Conservation (phyloP, 1,140 invertebrate genomes). For the Condylostylus longicornis region DNA sequence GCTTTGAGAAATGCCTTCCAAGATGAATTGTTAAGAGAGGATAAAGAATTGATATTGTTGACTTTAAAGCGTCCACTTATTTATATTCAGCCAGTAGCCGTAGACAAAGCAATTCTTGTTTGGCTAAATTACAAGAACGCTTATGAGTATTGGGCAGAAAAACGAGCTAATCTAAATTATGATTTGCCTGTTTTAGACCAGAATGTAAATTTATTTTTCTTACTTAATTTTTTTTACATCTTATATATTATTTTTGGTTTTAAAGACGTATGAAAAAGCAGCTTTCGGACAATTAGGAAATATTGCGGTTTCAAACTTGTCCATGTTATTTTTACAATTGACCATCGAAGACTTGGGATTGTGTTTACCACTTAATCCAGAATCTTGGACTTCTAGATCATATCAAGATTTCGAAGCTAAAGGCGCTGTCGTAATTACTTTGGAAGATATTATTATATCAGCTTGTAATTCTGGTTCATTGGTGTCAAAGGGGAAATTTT, state of each 20-base stretch:
- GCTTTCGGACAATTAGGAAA: constrained; percentile 62
- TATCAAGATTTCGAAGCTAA: constrained; percentile 64
- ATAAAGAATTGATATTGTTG: constrained; percentile 88
- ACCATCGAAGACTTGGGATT: constrained; percentile 96
- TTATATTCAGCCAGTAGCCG: constrained; percentile 87
- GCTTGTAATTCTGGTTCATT: constrained; percentile 69
- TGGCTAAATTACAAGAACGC: constrained; percentile 98
- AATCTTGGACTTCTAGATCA: constrained; percentile 46
- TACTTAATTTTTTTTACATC: constrained; percentile 2
- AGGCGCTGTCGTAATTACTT: constrained; percentile 81
- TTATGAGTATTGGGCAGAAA: constrained; percentile 97
- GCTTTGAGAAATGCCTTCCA: constrained; percentile 68
- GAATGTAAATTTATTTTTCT: neutral
- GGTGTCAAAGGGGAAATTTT: constrained; percentile 64
- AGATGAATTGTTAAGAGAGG: constrained; percentile 82
- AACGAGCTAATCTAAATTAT: constrained; percentile 71
- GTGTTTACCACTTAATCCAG: constrained; percentile 77
- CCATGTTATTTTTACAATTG: constrained; percentile 82
- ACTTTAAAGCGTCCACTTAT: constrained; percentile 80
- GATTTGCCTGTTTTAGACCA: constrained; percentile 38
- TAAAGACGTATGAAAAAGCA: constrained; percentile 52
- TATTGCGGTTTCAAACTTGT: constrained; percentile 56
- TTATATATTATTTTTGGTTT: constrained; percentile 7
- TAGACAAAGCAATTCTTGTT: constrained; percentile 91
- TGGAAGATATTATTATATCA: constrained; percentile 88